Percentiles rank a stretch among this genome's conserved stretches.
These are phyloP conservation scores for Chaetophractus vellerosus DNA, from an alignment of 2,797 vertebrate species.

Conservation along the genomic window DNA sequence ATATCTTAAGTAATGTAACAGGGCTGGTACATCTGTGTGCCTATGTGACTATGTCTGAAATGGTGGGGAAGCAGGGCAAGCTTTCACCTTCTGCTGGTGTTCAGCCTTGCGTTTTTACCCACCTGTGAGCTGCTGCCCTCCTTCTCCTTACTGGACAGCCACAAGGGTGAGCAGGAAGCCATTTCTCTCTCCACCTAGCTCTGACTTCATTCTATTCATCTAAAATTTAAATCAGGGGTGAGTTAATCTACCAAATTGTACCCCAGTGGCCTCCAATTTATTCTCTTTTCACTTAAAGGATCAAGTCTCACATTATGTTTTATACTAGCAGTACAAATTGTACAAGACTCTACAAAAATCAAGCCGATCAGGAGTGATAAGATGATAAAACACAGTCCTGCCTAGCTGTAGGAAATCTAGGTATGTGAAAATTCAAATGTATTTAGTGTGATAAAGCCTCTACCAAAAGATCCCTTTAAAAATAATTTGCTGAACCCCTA, in stretches of 20 bases:
- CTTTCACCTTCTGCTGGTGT: background rate
- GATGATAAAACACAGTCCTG: constrained; percentile 44
- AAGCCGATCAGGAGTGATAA: constrained; percentile 73
- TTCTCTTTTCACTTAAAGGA: constrained; percentile 69
- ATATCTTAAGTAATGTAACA: background rate
- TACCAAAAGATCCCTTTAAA: constrained; percentile 25
- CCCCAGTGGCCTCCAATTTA: constrained; percentile 73
- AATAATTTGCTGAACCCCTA: constrained; percentile 48
- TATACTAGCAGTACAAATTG: constrained; percentile 70
- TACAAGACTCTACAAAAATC: constrained; percentile 50
- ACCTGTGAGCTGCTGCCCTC: background rate
- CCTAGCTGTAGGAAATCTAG: background rate
- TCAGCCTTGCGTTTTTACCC: background rate
- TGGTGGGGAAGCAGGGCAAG: too few relatives aligned
- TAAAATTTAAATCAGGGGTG: constrained; percentile 74
- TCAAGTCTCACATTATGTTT: constrained; percentile 60
- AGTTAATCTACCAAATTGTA: constrained; percentile 70
- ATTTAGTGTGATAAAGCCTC: background rate
- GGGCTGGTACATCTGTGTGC: background rate
- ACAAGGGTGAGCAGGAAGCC: constrained; percentile 10
- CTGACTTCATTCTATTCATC: constrained; percentile 78
- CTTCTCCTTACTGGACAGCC: background rate
- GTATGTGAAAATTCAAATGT: constrained; percentile 46
- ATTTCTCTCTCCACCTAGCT: constrained; percentile 74
- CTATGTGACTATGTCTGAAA: background rate